phyloP scores from a whole-genome alignment of 92 coral and sea anemone genomes.

The Heteractis magnifica region DNA sequence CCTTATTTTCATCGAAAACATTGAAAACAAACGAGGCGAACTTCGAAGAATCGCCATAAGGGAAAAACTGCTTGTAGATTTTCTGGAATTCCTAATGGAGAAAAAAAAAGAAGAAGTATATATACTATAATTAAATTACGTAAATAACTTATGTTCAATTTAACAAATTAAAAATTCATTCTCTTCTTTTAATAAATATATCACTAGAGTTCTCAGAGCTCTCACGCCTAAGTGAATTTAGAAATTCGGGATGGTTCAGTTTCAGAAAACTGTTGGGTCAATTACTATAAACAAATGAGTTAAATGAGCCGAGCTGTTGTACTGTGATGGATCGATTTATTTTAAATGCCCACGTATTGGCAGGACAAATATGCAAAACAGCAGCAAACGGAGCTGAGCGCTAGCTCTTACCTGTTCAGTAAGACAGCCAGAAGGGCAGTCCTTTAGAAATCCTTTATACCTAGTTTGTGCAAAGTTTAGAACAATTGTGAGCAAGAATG shows the following conservation, averaged over 20 bases:
- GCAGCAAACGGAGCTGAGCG: neutral
- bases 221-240: neutral
- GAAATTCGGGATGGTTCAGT: neutral
- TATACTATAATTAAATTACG: neutral
- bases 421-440: conserved; percentile 90
- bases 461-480: conserved; percentile 30
- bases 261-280: neutral
- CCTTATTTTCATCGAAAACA: conserved; percentile 98
- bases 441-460: conserved; percentile 96
- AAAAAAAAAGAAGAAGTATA: conserved; percentile 3
- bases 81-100: conserved; percentile 85
- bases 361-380: conserved; percentile 23
- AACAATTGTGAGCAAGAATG: neutral
- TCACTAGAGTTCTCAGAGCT: neutral
- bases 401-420: conserved; percentile 67
- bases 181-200: neutral
- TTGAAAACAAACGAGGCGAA: conserved; percentile 97
- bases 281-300: neutral
- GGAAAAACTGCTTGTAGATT: conserved; percentile 96
- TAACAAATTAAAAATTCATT: neutral
- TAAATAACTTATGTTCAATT: neutral
- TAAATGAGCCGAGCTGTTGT: neutral
- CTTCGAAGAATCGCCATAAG: conserved; percentile 89
- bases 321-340: too few relatives aligned
- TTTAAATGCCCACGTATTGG: neutral